Base-by-base conservation (phyloP, 2,797 vertebrate genomes). In the Lates japonicus region DNA sequence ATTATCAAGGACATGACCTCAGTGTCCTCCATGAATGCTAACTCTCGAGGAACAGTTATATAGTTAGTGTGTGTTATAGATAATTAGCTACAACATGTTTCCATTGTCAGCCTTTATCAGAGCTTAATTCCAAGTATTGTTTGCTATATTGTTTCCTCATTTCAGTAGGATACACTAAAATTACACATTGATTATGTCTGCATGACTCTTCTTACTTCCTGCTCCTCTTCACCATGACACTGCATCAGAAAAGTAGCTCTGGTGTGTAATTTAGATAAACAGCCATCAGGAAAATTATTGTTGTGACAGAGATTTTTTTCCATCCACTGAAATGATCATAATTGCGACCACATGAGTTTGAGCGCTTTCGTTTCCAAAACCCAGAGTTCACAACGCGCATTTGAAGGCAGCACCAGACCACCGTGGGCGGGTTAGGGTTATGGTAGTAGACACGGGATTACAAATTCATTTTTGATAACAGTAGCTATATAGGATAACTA, bases 401-500 rank as follows among this genome's bases (percentile, higher is more conserved):
- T 2, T 87, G 54, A 85, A 87, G 2, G 78, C 65, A 82, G 1
- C 80, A 78, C 3, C 35, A 51, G 4, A 55, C 20, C 3, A 62
- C n/a, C 3, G 20, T 33, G 44, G 22, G n/a, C 1, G 4, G 17
- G 54, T 61, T 51, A 25, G 2, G 19, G 39, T 17, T 33, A 42
- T 20, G 1, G 14, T 62, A 20, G 12, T 19, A 48, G 7, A 55
- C 41, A 41, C 39, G 31, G 4, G 8, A 46, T 55, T 42, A 29
- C 1, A 57, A 19, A 65, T 62, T 0, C 1, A 37, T 46, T 3
- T 58, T 33, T 67, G 29, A 59, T 61, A 10, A 31, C 17, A 20
- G 5, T 25, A 20, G 1, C 2, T 9, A 3, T 11, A 22, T 14
- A 17, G 0, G 35, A 31, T 20, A 22, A 51, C 49, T 29, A 29